These are phyloP conservation scores for Callyntrura guangdongensis DNA, from an alignment of 2,888 invertebrate species.

Conservation along the genomic window DNA sequence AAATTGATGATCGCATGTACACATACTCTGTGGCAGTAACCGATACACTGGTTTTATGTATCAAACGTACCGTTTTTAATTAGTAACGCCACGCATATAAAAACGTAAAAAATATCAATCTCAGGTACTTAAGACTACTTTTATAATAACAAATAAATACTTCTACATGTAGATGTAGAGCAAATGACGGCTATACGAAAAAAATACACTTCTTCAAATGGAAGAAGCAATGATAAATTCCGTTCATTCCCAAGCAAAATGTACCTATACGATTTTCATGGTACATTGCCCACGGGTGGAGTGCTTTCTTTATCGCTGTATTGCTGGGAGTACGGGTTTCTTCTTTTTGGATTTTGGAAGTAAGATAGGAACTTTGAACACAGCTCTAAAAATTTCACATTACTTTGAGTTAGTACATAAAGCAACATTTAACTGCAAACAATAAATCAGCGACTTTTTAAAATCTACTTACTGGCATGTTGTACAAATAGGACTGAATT, in stretches of 20 bases:
- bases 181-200: background rate
- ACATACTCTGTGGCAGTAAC: background rate
- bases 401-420: background rate
- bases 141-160: background rate
- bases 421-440: background rate
- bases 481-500: constrained; percentile 98
- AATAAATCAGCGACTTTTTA: background rate
- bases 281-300: background rate
- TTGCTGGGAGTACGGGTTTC: constrained; percentile 86
- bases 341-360: constrained; percentile 93
- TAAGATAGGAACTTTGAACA: constrained; percentile 95
- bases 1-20: constrained; percentile 19
- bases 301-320: constrained; percentile 21
- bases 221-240: background rate
- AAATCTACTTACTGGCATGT: constrained; percentile 95
- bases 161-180: background rate
- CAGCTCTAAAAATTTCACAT: constrained; percentile 90
- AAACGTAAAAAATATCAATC: constrained; percentile 22
- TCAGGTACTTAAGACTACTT: constrained; percentile 54
- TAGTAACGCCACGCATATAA: constrained; percentile 27
- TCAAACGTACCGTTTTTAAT: constrained; percentile 18
- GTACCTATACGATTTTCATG: too few relatives aligned
- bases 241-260: background rate
- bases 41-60: constrained; percentile 27
- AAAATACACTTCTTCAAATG: background rate